Conservation (phyloP, 2,113 vertebrate genomes). For the Orycteropus afer region DNA sequence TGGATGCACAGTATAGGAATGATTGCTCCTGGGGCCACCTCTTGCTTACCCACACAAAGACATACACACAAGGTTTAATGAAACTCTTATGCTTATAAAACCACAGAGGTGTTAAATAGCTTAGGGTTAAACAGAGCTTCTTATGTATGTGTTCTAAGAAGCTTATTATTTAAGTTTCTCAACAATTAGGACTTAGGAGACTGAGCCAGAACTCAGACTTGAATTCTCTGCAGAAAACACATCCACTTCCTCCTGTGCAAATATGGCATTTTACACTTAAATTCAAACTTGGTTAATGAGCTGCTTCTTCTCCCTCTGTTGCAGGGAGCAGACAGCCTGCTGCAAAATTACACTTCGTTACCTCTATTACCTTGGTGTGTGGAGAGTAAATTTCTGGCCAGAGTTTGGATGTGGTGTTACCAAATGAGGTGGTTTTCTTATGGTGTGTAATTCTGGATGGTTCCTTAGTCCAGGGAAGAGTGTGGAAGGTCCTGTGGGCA, state of each 20-base stretch:
- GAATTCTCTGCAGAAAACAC: slow-evolving; percentile 62
- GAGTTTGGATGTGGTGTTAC: background rate
- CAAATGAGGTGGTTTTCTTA: background rate
- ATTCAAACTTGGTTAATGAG: slow-evolving; percentile 51
- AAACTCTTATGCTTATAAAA: slow-evolving; percentile 69
- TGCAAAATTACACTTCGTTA: background rate
- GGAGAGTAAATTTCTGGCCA: background rate
- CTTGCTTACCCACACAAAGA: slow-evolving; percentile 45
- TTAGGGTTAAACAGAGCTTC: slow-evolving; percentile 71
- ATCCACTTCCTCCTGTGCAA: slow-evolving; percentile 60
- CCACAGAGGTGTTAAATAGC: slow-evolving; percentile 74
- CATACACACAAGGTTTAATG: slow-evolving; percentile 55
- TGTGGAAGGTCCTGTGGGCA: background rate
- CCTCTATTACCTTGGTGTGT: background rate
- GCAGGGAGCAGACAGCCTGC: slow-evolving; percentile 3
- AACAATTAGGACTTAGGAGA: slow-evolving; percentile 65
- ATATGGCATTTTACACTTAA: slow-evolving; percentile 39
- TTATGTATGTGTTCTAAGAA: slow-evolving; percentile 59
- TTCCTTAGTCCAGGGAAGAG: background rate
- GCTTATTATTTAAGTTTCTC: slow-evolving; percentile 46
- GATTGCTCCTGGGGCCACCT: slow-evolving; percentile 8
- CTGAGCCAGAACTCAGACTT: slow-evolving; percentile 48
- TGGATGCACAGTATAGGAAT: background rate
- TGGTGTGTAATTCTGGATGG: background rate
- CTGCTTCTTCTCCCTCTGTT: slow-evolving; percentile 21